phyloP scores from a whole-genome alignment of 2,888 invertebrate genomes.

The Catocala fraxini region DNA sequence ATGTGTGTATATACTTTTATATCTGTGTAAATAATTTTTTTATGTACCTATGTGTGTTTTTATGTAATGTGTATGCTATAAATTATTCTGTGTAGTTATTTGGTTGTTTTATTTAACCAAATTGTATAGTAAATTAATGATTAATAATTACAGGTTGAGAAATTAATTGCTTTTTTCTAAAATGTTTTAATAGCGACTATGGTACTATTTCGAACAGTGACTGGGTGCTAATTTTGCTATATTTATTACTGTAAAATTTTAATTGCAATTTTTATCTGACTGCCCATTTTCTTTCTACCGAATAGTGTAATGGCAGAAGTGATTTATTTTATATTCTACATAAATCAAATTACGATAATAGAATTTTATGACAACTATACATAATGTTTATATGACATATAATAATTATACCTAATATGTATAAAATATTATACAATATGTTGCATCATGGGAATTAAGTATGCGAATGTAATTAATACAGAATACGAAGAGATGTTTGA shows the following conservation, averaged over 20 bases:
- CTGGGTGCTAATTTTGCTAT: slow-evolving; percentile 32
- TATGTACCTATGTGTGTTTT: slow-evolving; percentile 17
- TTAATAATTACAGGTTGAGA: slow-evolving; percentile 45
- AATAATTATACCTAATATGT: background rate
- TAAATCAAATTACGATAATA: slow-evolving; percentile 9
- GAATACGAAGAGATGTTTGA: background rate
- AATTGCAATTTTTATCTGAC: slow-evolving; percentile 17
- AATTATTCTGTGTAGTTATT: slow-evolving; percentile 47
- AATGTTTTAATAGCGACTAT: slow-evolving; percentile 48
- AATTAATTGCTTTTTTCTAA: slow-evolving; percentile 46
- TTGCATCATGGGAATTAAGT: background rate
- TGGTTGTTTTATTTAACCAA: slow-evolving; percentile 46
- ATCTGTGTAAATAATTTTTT: slow-evolving; percentile 1
- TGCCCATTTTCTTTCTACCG: slow-evolving; percentile 2
- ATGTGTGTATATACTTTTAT: slow-evolving; percentile 26
- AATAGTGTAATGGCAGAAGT: slow-evolving; percentile 8
- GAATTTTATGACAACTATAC: slow-evolving; percentile 5
- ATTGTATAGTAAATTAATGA: slow-evolving; percentile 48
- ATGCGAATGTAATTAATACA: background rate
- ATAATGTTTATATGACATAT: slow-evolving; percentile 4
- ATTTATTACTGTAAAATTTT: slow-evolving; percentile 25
- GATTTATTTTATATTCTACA: slow-evolving; percentile 10
- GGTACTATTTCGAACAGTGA: slow-evolving; percentile 35
- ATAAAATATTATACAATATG: background rate
- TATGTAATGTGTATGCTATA: slow-evolving; percentile 31